phyloP scores from a whole-genome alignment of 1,140 invertebrate genomes.

The Hydropsyche tenuis region DNA sequence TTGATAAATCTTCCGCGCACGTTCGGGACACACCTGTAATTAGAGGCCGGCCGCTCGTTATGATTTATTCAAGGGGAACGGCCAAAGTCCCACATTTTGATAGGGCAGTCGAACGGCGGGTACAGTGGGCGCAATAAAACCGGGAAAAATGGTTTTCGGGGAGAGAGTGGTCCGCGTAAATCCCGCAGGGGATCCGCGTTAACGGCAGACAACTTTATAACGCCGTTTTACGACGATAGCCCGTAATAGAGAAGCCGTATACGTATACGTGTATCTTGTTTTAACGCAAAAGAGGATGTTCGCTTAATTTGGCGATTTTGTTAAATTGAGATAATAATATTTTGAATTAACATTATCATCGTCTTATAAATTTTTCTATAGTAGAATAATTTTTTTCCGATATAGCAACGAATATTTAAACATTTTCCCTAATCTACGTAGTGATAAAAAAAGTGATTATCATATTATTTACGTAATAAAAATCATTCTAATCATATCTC shows the following conservation, averaged over 20 bases:
- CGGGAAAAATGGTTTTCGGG: conserved; percentile 31
- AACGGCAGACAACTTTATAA: conserved; percentile 39
- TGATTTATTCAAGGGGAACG: conserved; percentile 9
- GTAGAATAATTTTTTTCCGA: too few species aligned
- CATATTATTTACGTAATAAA: too few species aligned
- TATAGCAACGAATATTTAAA: too few species aligned
- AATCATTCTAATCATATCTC: too few species aligned
- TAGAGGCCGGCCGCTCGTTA: background rate
- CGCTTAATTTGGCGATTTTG: background rate
- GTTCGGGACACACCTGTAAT: conserved; percentile 11
- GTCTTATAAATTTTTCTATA: too few species aligned
- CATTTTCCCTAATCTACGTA: too few species aligned
- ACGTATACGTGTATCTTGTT: background rate
- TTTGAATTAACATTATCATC: too few species aligned
- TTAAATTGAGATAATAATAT: too few species aligned
- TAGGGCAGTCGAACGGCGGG: background rate
- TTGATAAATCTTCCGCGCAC: too few species aligned
- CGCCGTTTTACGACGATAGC: conserved; percentile 38
- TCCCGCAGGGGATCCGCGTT: conserved; percentile 31
- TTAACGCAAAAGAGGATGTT: background rate
- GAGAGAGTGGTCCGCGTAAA: conserved; percentile 21
- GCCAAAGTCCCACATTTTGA: background rate
- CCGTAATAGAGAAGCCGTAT: conserved; percentile 33
- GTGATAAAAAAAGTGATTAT: too few species aligned
- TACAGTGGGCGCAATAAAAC: conserved; percentile 35